Conservation (phyloP, 2,888 invertebrate species). For the Philonicus albiceps region DNA sequence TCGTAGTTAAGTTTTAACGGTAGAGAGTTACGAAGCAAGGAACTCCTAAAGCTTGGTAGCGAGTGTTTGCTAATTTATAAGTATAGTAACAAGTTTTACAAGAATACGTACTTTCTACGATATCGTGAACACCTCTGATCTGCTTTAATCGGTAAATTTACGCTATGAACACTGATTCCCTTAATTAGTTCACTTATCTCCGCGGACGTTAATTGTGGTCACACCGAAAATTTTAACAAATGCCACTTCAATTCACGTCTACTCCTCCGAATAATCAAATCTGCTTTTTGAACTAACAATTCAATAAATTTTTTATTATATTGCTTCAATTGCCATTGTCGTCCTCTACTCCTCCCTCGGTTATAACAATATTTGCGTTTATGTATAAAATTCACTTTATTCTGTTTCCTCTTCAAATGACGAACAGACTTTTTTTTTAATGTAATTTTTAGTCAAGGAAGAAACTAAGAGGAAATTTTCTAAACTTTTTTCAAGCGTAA, state of each 20-base stretch:
- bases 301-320: constrained; percentile 11
- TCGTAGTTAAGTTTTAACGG: not conserved
- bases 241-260: not conserved
- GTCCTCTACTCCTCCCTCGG: not conserved
- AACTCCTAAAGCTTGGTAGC: not conserved
- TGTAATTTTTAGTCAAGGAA: not conserved
- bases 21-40: not conserved
- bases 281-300: not conserved
- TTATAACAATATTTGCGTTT: constrained; percentile 3
- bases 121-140: not conserved
- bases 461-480: constrained; percentile 4
- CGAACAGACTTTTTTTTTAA: not conserved
- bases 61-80: not conserved
- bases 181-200: not conserved
- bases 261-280: not conserved
- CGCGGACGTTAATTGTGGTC: not conserved
- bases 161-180: constrained; percentile 25
- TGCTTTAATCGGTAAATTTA: not conserved
- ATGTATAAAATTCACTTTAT: not conserved
- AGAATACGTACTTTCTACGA: not conserved
- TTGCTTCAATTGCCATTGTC: not conserved
- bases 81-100: constrained; percentile 6
- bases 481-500: not conserved
- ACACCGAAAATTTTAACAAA: constrained; percentile 31
- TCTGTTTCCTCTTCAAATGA: not conserved